Conservation (phyloP, 2,888 invertebrate genomes). For the Agonopterix heracliana region DNA sequence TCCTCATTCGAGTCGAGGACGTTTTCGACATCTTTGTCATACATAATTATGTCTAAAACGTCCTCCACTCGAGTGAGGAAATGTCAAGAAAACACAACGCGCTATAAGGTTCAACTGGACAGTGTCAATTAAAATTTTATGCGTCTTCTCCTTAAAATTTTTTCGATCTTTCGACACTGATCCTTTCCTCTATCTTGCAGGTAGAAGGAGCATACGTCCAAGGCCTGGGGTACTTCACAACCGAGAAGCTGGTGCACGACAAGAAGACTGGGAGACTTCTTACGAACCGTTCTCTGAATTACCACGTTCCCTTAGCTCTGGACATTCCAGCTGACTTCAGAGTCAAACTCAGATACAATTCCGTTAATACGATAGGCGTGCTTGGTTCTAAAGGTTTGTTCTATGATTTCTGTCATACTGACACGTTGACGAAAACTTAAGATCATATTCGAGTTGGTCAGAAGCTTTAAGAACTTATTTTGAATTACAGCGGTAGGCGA, state of each 20-base stretch:
- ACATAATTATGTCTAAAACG: too few species aligned
- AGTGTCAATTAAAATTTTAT: too few species aligned
- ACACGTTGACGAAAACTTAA: conserved; percentile 7
- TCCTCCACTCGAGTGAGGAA: too few species aligned
- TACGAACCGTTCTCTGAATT: conserved; percentile 82
- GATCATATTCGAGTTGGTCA: too few species aligned
- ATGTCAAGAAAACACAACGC: too few species aligned
- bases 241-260: conserved; percentile 80
- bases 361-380: conserved; percentile 78
- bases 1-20: too few species aligned
- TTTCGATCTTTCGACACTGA: conserved; percentile 21
- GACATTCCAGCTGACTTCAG: conserved; percentile 82
- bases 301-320: conserved; percentile 80
- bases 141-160: too few species aligned
- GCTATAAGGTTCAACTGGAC: too few species aligned
- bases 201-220: conserved; percentile 84
- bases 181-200: conserved; percentile 22
- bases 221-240: conserved; percentile 82
- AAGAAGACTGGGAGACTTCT: conserved; percentile 77
- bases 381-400: conserved; percentile 80
- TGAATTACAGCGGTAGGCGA: conserved; percentile 55
- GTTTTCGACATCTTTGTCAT: too few species aligned
- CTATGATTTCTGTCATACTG: background rate
- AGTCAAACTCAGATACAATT: conserved; percentile 77
- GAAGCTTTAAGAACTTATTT: conserved; percentile 24